Base-by-base conservation (phyloP, 2,797 vertebrate species). In the Gymnoscopelus microlampas region DNA sequence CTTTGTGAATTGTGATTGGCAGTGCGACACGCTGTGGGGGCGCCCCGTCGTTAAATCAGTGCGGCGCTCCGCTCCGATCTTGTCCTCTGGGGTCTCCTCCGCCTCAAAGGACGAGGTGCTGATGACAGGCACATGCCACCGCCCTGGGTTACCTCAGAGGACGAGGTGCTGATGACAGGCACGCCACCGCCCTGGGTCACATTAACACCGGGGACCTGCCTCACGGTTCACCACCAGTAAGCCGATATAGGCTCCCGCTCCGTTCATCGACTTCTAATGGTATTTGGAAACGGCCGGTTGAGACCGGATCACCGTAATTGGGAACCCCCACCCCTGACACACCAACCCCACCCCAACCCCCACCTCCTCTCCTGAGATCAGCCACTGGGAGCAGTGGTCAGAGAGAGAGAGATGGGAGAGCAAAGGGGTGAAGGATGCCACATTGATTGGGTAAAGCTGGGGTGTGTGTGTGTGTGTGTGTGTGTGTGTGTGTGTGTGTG, bases 261-360 rank as follows among this genome's bases (percentile, higher is more conserved):
- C 69, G 71, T 82, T 87, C 77, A 71, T 81, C 75, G 70, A 68
- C 64, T 64, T 85, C 83, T 86, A 80, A 87, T 79, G 82, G 85
- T 77, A 70, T 83, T 87, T 78, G 77, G 72, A 83, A 76, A 81
- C 74, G 78, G 78, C 23, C 63, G 79, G 84, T 81, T 60, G 70
- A 82, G 77, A 63, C 74, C 48, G 24, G 69, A 81, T 80, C 66
- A 77, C 74, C 60, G 81, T 92, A 92, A 92, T 93, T 92, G 91
- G 88, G 61, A 44, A 44, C 80, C 44, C 65, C 61, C 48, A 4
- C 50, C 11, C 53, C 53, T 62, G 65, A 53, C 74, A 85, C 80
- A 85, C 66, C 60, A 44, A 1, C 39, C 9, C 39, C 39, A 44
- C 8, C 39, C 39, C 39, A 5, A 8, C 35, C 35, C 35, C 1